Base-by-base conservation (phyloP, 2,888 invertebrate genomes). In the Protula sp. region DNA sequence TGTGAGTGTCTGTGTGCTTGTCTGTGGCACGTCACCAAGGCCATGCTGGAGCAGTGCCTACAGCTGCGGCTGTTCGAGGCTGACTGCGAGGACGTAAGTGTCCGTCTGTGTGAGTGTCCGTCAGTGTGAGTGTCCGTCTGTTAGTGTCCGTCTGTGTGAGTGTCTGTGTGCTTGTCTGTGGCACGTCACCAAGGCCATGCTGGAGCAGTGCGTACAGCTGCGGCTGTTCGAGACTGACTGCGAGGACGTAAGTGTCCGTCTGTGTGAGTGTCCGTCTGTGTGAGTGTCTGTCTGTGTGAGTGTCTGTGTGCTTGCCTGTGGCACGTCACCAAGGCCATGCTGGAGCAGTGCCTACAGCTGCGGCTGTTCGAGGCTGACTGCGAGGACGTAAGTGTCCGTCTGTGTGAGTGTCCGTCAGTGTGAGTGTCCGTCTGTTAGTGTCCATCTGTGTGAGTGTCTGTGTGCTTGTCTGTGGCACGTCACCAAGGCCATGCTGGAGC, bases 401-500 rank as follows among this genome's bases (percentile, higher is more conserved):
- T n/a, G n/a, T n/a, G n/a, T n/a, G 22, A n/a, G n/a, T n/a, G 19
- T 61, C 14, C 26, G 22, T 55, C 66, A 30, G n/a, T 5, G 26
- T 24, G n/a, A 22, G 30, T n/a, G n/a, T n/a, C n/a, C n/a, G n/a
- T n/a, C n/a, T n/a, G n/a, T n/a, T n/a, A n/a, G n/a, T n/a, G n/a
- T n/a, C n/a, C n/a, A n/a, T n/a, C n/a, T n/a, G n/a, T n/a, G n/a
- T n/a, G n/a, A n/a, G n/a, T 47, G 27, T n/a, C n/a, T n/a, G n/a
- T n/a, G n/a, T n/a, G n/a, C n/a, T n/a, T n/a, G n/a, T n/a, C 61
- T 67, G 60, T 98, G 97, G 97, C 92, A 94, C 77, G 90, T 91
- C 74, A 74, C 77, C 68, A 70, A 74, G 56, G 71, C 75, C 58
- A 67, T 79, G 52, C 71, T 81, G 24, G 80, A 81, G 59, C 79